Evolutionary conservation across 2,888 invertebrate species (phyloP), one percentile per base, ranked within the genome.

Genomic region (Melanophora roralis): DNA sequence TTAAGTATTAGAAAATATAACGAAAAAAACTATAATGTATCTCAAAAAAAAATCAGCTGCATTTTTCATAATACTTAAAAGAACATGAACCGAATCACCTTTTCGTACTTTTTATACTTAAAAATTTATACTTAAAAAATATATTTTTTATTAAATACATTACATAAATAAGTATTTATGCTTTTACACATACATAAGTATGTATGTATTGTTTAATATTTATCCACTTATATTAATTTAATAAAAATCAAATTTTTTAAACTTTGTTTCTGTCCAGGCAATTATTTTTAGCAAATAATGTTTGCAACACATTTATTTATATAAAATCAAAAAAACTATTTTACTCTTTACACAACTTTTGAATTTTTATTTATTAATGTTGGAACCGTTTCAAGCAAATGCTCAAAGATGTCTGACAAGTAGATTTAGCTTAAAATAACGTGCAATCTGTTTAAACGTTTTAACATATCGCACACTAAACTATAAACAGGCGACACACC

Each of bases 321-420:
- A 19, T 19, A 2, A 19, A 45, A 8, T 21, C 9, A 45, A 45
- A 45, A 11, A 53, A 1, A 23, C 45, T 45, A 32, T 45, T 27
- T 19, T 60, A 34, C 32, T 43, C 21, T n/a, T 14, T 3, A 0
- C 9, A 2, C 4, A n/a, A 3, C 21, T 19, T 27, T 38, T 6
- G 11, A 36, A 36, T 16, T 14, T 9, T 21, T 40, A 19, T 9
- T 32, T 53, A n/a, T 43, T 55, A 34, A 14, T 14, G 6, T 38
- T 34, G 5, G 36, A 14, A 51, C 62, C 47, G 68, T 38, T 60
- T 53, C 32, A 6, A 38, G 9, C 7, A 27, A 55, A 55, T 32
- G 62, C 53, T 47, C 40, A 55, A 38, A 3, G 40, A 23, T 21
- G 53, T 47, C 68, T 75, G 38, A 75, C 36, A 45, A 19, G n/a